Percentiles rank a stretch among this genome's conserved stretches.
These are phyloP conservation scores for Dryobotodes eremita DNA, from an alignment of 2,888 invertebrate species.

Conservation along the genomic window DNA sequence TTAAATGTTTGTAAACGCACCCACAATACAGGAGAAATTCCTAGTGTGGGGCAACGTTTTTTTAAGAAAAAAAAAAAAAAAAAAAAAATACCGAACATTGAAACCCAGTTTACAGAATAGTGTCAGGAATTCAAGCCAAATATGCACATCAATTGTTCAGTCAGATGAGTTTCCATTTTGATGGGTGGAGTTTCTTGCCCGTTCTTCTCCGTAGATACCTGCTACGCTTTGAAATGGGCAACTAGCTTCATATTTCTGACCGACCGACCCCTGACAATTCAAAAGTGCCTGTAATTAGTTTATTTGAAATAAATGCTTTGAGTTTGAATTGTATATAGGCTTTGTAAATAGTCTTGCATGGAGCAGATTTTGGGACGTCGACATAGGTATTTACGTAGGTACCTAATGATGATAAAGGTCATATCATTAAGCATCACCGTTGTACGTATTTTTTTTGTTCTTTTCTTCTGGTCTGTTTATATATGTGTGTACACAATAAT, in stretches of 20 bases:
- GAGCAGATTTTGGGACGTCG: neutral
- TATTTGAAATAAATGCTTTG: no score
- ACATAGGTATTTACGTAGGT: neutral
- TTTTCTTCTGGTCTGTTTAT: neutral
- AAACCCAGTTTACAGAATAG: neutral
- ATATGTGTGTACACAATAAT: neutral
- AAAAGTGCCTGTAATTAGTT: no score
- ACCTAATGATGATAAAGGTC: neutral
- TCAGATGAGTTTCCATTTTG: neutral
- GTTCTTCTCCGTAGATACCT: no score
- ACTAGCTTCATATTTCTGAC: no score
- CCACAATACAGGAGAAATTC: no score
- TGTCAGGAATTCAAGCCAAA: conserved; percentile 22
- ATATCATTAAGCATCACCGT: neutral
- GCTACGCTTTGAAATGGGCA: no score
- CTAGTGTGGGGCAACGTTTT: no score
- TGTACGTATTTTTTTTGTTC: neutral
- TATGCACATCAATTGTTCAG: neutral
- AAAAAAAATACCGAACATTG: conserved; percentile 12
- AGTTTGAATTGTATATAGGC: neutral
- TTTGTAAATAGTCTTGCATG: neutral
- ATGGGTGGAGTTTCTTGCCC: neutral
- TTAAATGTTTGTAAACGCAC: no score
- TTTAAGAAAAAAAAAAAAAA: no score
- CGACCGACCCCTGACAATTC: no score